phyloP scores from a whole-genome alignment of 2,113 vertebrate genomes.

The Pluvialis apricaria region DNA sequence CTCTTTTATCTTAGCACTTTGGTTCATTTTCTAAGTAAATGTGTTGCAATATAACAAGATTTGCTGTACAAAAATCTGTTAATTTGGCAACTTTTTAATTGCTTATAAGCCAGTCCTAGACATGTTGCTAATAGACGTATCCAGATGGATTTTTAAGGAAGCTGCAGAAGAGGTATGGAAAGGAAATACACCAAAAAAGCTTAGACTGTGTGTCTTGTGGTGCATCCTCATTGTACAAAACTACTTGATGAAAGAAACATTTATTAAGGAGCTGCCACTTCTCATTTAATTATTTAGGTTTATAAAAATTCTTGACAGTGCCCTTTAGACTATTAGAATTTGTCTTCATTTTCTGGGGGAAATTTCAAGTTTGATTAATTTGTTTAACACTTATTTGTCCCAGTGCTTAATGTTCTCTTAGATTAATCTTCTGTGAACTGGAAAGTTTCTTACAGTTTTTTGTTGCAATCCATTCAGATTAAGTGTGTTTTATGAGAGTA shows the following conservation, averaged over 20 bases:
- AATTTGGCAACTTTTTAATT: neutral
- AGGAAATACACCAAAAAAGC: neutral
- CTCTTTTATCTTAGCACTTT: neutral
- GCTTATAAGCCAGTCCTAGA: neutral
- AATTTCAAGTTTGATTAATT: neutral
- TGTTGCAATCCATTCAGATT: neutral
- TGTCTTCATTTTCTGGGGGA: neutral
- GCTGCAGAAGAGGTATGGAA: neutral
- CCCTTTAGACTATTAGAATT: neutral
- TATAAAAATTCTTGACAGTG: neutral
- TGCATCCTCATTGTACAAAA: neutral
- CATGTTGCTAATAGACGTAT: neutral
- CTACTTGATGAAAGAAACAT: neutral
- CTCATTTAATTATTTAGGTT: neutral
- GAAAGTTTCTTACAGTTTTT: neutral
- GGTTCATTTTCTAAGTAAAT: neutral
- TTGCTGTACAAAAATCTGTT: neutral
- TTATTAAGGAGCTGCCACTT: neutral
- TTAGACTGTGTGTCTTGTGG: neutral
- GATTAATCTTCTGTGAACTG: neutral
- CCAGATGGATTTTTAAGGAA: neutral
- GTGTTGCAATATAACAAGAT: neutral
- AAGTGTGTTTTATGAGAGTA: neutral
- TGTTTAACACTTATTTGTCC: neutral
- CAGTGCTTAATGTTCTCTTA: neutral